phyloP scores from a whole-genome alignment of 2,113 vertebrate genomes.

The Bettongia penicillata region DNA sequence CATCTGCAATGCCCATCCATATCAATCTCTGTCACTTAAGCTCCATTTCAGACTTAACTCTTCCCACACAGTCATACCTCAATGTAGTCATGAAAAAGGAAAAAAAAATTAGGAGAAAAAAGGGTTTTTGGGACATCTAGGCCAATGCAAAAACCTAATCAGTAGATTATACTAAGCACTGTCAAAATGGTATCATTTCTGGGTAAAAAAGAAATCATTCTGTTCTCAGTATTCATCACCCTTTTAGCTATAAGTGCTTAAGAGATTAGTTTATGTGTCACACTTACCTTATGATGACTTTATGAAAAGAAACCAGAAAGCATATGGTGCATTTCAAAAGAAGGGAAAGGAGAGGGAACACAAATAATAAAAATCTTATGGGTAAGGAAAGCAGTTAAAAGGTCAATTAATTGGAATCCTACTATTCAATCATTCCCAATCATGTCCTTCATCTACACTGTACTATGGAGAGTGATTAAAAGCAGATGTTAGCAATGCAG shows the following conservation, averaged over 20 bases:
- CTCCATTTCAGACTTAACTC: background rate
- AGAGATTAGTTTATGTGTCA: background rate
- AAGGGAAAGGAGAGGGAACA: background rate
- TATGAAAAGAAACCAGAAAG: constrained; percentile 14
- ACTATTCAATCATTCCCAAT: background rate
- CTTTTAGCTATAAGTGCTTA: background rate
- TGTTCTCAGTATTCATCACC: background rate
- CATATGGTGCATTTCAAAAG: background rate
- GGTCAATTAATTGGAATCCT: background rate
- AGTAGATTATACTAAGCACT: background rate
- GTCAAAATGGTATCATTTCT: background rate
- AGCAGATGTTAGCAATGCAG: background rate
- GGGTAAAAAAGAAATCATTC: background rate
- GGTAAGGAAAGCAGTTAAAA: background rate
- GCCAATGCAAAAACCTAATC: background rate
- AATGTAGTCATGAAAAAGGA: background rate
- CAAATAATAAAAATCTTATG: background rate
- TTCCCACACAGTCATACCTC: background rate
- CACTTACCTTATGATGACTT: background rate
- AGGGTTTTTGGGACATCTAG: background rate
- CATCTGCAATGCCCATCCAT: background rate
- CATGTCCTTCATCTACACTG: background rate
- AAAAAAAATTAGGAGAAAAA: constrained; percentile 12
- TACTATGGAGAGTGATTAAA: background rate
- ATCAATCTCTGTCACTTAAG: background rate